Base-by-base conservation (phyloP, 2,888 invertebrate genomes). In the Agrotis exclamationis region DNA sequence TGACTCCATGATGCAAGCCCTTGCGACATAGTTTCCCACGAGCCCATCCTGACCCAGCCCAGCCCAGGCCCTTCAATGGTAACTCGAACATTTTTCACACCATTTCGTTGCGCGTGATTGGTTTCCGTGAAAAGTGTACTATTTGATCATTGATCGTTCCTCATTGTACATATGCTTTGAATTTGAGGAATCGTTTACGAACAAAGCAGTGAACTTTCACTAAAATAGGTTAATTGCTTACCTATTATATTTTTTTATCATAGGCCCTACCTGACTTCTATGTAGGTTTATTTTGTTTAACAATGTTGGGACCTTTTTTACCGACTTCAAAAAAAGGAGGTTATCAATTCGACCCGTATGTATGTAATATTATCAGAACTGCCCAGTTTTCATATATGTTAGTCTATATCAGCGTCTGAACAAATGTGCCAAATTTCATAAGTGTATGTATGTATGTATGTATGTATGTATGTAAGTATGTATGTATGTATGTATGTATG, bases 71-170 rank as follows among this genome's bases (percentile, higher is more conserved):
- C 88, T 84, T 86, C 82, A 89, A 87, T 85, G 72, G 85, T 71
- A 72, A 70, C 74, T 74, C 82, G 67, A 85, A 89, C 91, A 91
- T 91, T 94, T 95, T 95, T 95, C 95, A 93, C 95, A 92, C 95
- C 87, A 89, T 91, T 89, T 85, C 88, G 93, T 90, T 87, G 85
- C 88, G 93, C 89, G 85, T 90, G 89, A 94, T 88, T 88, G 92
- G 82, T 54, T 83, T 75, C 79, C 80, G 84, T 93, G 91, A 94
- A 94, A 92, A 90, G 90, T 92, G 78, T 89, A 85, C 84, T 84
- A 79, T 83, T 83, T 87, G 86, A 88, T 87, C 86, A 87, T 76
- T 84, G 78, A 70, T 82, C 88, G 91, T 92, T 91, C 92, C 90
- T 90, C 86, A 88, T 90, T 84, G 83, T 84, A 57, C 33, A 7